Evolutionary conservation across 1,140 invertebrate species (phyloP).

Genomic region (Drosophila tsacasi): DNA sequence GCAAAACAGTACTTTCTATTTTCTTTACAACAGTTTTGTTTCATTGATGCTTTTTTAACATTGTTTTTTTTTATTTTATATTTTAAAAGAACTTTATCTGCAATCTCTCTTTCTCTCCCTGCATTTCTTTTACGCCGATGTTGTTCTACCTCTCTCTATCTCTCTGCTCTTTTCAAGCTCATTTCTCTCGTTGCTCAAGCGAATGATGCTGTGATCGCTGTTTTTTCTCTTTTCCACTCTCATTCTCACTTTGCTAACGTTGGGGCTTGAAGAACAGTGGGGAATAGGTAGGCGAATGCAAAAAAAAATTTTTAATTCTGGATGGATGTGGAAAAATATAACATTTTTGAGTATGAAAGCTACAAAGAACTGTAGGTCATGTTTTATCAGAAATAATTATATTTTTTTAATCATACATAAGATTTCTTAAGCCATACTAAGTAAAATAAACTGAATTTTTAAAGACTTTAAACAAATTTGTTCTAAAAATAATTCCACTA

Average conservation of each 20-base stretch:
- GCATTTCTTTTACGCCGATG: background rate
- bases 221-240: background rate
- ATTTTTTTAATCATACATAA: no score
- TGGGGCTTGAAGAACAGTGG: background rate
- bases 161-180: background rate
- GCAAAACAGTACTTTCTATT: no score
- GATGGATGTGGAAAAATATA: background rate
- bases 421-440: no score
- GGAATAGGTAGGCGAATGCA: background rate
- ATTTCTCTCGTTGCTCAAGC: background rate
- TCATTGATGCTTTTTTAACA: no score
- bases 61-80: background rate
- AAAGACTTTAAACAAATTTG: no score
- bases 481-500: no score
- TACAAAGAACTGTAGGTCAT: no score
- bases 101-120: background rate
- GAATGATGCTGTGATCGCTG: background rate
- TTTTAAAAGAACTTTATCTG: background rate
- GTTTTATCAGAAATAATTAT: no score
- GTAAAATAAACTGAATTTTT: no score
- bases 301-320: background rate
- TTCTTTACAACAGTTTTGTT: no score
- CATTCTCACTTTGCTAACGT: background rate
- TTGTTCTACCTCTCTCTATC: no score
- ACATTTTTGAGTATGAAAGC: no score